Percentiles rank a stretch among this genome's conserved stretches.
Evolutionary conservation across 2,113 vertebrate genomes (phyloP).

Genomic region (Pachyramphus minor): DNA sequence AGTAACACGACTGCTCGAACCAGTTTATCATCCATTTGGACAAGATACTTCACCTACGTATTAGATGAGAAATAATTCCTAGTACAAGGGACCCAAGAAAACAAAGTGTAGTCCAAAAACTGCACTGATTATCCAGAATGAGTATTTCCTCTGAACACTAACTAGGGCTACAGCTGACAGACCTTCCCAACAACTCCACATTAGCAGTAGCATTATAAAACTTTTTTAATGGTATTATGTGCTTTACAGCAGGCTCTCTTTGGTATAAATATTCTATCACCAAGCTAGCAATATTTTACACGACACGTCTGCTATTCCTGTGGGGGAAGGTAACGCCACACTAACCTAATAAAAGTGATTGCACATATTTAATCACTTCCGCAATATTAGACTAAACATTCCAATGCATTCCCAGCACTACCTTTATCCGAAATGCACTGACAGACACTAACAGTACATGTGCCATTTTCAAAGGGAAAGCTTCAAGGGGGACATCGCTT

Average conservation of each 20-base stretch:
- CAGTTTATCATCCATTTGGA: constrained; percentile 45
- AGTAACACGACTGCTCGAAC: background rate
- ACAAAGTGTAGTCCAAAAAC: constrained; percentile 44
- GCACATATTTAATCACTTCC: constrained; percentile 71
- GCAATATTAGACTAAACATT: constrained; percentile 68
- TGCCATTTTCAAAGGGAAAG: constrained; percentile 52
- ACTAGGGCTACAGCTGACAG: constrained; percentile 63
- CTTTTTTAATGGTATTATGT: constrained; percentile 63
- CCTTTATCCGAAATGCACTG: constrained; percentile 59
- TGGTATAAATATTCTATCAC: constrained; percentile 79
- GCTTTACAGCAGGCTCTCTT: constrained; percentile 82
- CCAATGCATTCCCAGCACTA: constrained; percentile 69
- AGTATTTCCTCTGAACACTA: constrained; percentile 50
- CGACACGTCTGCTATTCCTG: constrained; percentile 70
- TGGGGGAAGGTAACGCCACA: constrained; percentile 64
- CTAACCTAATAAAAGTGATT: constrained; percentile 71
- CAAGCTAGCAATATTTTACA: constrained; percentile 75
- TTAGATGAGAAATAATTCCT: constrained; percentile 55
- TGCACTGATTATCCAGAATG: constrained; percentile 34
- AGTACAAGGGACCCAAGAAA: constrained; percentile 59
- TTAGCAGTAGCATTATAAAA: constrained; percentile 65
- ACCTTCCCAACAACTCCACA: constrained; percentile 65
- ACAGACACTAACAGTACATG: constrained; percentile 70
- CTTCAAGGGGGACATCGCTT: constrained; percentile 51
- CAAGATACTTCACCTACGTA: background rate